Evolutionary conservation across 2,113 vertebrate species (phyloP), one percentile per base, ranked within the genome.

Genomic region (Dryoscopus gambensis): DNA sequence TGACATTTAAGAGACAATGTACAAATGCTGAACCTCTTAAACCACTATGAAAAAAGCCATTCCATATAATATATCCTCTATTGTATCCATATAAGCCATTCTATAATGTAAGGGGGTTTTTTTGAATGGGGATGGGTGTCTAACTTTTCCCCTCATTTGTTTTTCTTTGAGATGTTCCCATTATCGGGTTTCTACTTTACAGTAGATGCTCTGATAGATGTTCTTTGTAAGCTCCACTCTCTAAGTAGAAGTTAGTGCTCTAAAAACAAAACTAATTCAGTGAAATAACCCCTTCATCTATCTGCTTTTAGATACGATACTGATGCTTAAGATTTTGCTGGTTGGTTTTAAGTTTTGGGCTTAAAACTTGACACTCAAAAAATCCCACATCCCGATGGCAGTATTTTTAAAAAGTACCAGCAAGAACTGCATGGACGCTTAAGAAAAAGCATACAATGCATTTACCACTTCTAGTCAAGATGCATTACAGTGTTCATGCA

Each of bases 31-130:
- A 69, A 56, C 28, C 13, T 57, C 2, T 1, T 42, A 63, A 91
- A 49, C 4, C 19, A 10, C 30, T 24, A 40, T n/a, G n/a, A 28
- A 65, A 85, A 57, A 35, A 6, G 8, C 11, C 24, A 35, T 79
- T 79, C 13, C 28, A 69, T 40, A 46, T 13, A 42, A 30, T 16
- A 3, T 6, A 35, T 25, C 8, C 13, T 71, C 53, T 37, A 62
- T n/a, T 17, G 3, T 33, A 79, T 6, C n/a, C 23, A 23, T 49
- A 30, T 35, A 37, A 49, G 11, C 20, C 9, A 44, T 39, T 10
- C 13, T 69, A 37, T 60, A 60, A 37, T 12, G 2, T 33, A 78
- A 64, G 12, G 5, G 12, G 1, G 0, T 0, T 5, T 0, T 12
- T 50, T 15, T 16, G 1, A 5, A 16, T 3, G 4, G 3, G 11